Conservation (phyloP, 2,113 vertebrate species). For the Colaptes auratus region DNA sequence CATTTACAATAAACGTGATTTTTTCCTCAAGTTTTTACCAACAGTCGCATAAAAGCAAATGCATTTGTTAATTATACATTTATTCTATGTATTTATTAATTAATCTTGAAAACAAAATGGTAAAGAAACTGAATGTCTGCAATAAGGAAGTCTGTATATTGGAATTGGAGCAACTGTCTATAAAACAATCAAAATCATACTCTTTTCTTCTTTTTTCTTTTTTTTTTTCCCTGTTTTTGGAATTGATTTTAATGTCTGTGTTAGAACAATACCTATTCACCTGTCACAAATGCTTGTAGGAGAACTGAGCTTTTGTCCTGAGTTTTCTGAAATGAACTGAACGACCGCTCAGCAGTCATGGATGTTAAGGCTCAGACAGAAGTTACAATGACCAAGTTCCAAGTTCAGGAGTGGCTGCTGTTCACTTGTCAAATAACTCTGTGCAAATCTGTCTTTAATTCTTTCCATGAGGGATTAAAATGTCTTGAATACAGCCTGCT, state of each 20-base stretch:
- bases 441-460: neutral
- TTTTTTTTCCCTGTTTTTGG: neutral
- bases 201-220: neutral
- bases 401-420: constrained; percentile 6
- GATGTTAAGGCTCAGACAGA: neutral
- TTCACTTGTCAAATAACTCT: neutral
- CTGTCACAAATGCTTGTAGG: neutral
- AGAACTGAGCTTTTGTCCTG: constrained; percentile 20
- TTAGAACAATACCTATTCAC: constrained; percentile 12
- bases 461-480: neutral
- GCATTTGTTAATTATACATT: constrained; percentile 3
- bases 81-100: neutral
- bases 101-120: neutral
- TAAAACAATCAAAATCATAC: neutral
- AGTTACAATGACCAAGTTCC: neutral
- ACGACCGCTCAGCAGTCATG: neutral
- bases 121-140: neutral
- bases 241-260: neutral
- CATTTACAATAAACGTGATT: neutral
- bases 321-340: constrained; percentile 26
- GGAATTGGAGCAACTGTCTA: neutral
- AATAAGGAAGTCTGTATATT: neutral
- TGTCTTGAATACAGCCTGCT: neutral
- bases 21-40: neutral
- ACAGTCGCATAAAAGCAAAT: neutral